Base-by-base conservation (phyloP, 2,113 vertebrate genomes). In the Dendropsophus ebraccatus region DNA sequence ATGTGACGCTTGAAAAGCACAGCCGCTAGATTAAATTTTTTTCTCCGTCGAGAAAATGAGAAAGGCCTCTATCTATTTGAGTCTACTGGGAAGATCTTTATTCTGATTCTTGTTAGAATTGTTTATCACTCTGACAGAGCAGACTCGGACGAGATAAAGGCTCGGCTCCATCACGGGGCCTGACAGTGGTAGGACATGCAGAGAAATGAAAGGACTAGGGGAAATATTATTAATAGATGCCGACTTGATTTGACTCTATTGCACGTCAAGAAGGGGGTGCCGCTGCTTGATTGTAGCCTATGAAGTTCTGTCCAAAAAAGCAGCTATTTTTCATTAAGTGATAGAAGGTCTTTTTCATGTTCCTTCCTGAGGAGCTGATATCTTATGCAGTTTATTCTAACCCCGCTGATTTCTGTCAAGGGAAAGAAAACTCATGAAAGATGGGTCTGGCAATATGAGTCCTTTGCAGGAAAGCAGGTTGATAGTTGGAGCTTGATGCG, bases 151-250 rank as follows among this genome's bases (percentile, higher is more conserved):
- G 97, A 98, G 97, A 99, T 99, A 99, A 99, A 98, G 97, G 97
- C 97, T 95, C 95, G 93, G 96, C 96, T 97, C 97, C 97, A 97
- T 99, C 97, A 98, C 96, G 93, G 95, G 93, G 94, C 92, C 94
- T 99, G 97, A 98, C 97, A 98, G 97, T 96, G 96, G 96, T 96
- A 97, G 96, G 97, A 99, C 97, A 98, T 92, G 96, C 95, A 94
- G 93, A 93, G 95, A 96, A 97, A 99, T 98, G 97, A 99, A 99
- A 98, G 97, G 94, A 97, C 95, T 96, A 94, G 95, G 95, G 95
- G 96, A 98, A 98, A 98, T 98, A 99, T 98, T 99, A 99, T 99
- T 99, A 99, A 99, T 99, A 99, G 97, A 99, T 99, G 97, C 96
- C 94, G 96, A 96, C 97, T 97, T 95, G 97, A 98, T 99, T 97